Conservation (phyloP, 2,113 vertebrate genomes). For the Indri indri region DNA sequence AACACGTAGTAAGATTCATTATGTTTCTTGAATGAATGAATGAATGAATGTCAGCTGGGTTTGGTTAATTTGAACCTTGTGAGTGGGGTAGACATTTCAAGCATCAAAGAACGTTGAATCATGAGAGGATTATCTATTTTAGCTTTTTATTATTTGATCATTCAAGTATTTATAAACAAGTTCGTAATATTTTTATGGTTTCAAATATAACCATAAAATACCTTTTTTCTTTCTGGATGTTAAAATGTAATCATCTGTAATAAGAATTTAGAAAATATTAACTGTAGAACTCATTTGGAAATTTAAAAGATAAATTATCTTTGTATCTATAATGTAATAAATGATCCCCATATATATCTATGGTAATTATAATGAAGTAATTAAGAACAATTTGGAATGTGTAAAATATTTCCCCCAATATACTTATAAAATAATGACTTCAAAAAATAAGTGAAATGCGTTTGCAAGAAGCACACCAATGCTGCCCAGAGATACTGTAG, state of each 20-base stretch:
- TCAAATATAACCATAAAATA: background rate
- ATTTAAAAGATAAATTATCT: background rate
- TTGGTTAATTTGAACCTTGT: background rate
- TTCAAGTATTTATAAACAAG: background rate
- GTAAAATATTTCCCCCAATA: background rate
- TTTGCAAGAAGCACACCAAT: background rate
- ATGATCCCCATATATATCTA: background rate
- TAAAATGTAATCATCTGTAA: background rate
- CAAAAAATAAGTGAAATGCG: background rate
- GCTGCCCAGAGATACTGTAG: background rate
- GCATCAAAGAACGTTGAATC: background rate
- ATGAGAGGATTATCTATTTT: background rate
- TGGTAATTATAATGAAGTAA: background rate
- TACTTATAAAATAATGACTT: background rate
- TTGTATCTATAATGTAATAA: background rate
- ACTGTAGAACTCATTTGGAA: background rate
- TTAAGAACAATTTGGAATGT: background rate
- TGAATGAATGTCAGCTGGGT: background rate
- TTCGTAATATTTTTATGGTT: background rate
- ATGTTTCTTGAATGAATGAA: background rate
- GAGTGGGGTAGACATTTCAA: background rate
- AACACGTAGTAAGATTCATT: background rate
- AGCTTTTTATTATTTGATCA: background rate
- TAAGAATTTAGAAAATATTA: conserved; percentile 1
- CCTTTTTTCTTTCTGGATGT: background rate